Base-by-base conservation (phyloP, 2,113 vertebrate species). In the Catharus bicknelli region DNA sequence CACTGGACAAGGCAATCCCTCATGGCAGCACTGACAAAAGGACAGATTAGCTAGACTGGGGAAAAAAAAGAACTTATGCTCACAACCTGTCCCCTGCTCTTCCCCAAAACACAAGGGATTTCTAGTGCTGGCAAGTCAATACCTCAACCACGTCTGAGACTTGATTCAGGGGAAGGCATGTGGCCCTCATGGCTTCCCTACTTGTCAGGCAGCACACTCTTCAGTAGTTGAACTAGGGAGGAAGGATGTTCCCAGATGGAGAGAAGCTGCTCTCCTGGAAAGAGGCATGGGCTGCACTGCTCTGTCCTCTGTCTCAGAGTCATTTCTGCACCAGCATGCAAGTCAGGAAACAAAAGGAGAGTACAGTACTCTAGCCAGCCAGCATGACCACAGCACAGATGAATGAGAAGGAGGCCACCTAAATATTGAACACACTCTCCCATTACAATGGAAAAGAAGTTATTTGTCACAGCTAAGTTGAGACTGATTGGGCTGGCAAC, bases 311-410 rank as follows among this genome's bases (percentile, higher is more conserved):
- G 48, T 13, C 34, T 34, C 4, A 13, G 32, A 78, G n/a, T 29
- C 54, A 23, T 15, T 72, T 76, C 11, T 50, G 25, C 7, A 12
- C 5, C n/a, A 32, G 29, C n/a, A 25, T 0, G 2, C 47, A 54
- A 30, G 10, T 53, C 66, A 70, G 47, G 27, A 54, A 57, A 62
- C 27, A 69, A 29, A 51, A 74, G 42, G 12, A 66, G 30, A 6
- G 10, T 8, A 43, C 38, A 36, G 20, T 16, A 7, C 38, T 25
- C 18, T 5, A 36, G 8, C 40, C 59, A 50, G 38, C 13, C 15
- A 54, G 25, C 32, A 73, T 0, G 0, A 40, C 21, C 29, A 42
- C 42, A 50, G 32, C 43, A n/a, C 0, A 30, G 32, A 53, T 11
- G 32, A 72, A 38, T 5, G 2, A 76, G n/a, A 5, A 83, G n/a